Evolutionary conservation across 2,797 vertebrate species (phyloP).

Genomic region (Channallabes apus): DNA sequence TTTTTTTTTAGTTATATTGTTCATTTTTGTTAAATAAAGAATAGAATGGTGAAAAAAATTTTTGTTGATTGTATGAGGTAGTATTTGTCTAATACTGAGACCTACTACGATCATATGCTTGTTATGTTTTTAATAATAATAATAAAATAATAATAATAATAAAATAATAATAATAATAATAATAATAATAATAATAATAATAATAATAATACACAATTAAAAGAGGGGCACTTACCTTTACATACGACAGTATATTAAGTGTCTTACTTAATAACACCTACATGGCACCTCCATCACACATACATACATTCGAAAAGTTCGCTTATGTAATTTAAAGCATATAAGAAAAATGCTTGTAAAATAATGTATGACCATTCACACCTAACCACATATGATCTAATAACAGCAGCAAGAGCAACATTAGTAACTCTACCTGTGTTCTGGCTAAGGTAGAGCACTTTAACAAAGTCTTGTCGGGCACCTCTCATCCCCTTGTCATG

Average conservation of each 20-base stretch:
- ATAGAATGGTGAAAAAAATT: too few species aligned
- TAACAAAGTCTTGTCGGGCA: conserved; percentile 56
- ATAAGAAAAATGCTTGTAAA: not conserved
- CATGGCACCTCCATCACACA: not conserved
- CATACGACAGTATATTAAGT: not conserved
- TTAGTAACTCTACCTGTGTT: conserved; percentile 46
- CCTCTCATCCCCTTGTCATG: conserved; percentile 76
- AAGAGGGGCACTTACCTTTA: too few species aligned
- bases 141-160: too few species aligned
- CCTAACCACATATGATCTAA: conserved; percentile 19
- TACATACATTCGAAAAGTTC: not conserved
- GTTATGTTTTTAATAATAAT: too few species aligned
- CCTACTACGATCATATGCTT: too few species aligned
- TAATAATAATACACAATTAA: too few species aligned
- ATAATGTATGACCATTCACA: conserved; percentile 2
- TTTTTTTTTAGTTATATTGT: too few species aligned
- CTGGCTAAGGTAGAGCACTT: conserved; percentile 46
- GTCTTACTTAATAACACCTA: not conserved
- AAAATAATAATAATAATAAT: too few species aligned
- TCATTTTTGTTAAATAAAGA: too few species aligned
- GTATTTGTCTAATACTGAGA: too few species aligned
- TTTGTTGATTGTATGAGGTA: too few species aligned
- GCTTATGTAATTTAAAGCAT: not conserved
- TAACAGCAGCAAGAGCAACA: conserved; percentile 11
- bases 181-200: too few species aligned